Conservation (phyloP, 2,113 vertebrate genomes). For the Pteronura brasiliensis region DNA sequence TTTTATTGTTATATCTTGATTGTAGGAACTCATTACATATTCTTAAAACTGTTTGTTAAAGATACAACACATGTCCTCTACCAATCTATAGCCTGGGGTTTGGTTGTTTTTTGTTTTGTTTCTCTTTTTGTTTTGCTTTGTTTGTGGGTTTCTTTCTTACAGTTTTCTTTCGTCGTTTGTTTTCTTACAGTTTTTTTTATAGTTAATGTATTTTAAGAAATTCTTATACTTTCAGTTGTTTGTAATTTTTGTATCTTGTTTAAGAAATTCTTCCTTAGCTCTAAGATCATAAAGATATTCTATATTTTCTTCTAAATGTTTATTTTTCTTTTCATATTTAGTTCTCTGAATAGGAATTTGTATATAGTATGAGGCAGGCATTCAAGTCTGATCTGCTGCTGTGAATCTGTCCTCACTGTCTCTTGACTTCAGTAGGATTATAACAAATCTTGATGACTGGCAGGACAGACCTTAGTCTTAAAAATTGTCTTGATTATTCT, state of each 20-base stretch:
- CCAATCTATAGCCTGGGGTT: neutral
- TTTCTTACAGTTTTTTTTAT: neutral
- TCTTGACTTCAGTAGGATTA: slow-evolving; percentile 18
- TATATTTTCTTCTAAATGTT: slow-evolving; percentile 19
- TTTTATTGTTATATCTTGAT: slow-evolving; percentile 16
- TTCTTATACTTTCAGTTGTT: neutral
- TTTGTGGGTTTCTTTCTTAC: neutral
- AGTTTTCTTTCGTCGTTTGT: neutral
- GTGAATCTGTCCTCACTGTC: neutral
- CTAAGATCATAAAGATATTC: neutral
- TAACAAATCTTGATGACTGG: neutral
- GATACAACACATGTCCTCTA: neutral
- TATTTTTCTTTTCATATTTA: slow-evolving; percentile 22
- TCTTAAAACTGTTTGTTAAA: neutral
- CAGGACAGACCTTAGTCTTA: neutral
- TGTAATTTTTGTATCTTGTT: neutral
- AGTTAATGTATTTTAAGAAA: neutral
- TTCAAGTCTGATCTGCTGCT: neutral
- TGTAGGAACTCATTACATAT: neutral
- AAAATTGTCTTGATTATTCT: slow-evolving; percentile 6
- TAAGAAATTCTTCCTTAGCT: slow-evolving; percentile 29
- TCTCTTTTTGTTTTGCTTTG: neutral
- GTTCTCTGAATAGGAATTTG: neutral
- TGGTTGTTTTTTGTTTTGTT: neutral
- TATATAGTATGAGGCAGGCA: neutral